Evolutionary conservation across 2,888 invertebrate species (phyloP).

Genomic region (Nephrotoma flavescens): DNA sequence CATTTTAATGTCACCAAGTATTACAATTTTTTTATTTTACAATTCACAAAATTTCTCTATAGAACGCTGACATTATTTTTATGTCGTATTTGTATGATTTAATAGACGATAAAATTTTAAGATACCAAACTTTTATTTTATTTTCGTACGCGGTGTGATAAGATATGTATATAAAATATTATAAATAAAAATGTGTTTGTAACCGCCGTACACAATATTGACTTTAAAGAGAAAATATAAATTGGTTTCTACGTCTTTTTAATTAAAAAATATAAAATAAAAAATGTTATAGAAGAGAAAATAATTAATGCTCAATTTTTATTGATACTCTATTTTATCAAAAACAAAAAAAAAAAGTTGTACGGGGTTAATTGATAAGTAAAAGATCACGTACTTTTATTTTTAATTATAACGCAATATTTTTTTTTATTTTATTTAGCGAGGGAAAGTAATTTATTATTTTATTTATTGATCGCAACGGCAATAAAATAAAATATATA

Average conservation of each 20-base stretch:
- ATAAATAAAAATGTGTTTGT: background rate
- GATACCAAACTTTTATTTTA: background rate
- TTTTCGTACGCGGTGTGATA: background rate
- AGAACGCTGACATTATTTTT: background rate
- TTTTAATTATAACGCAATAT: background rate
- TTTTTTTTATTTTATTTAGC: background rate
- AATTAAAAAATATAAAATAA: background rate
- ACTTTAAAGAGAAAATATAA: background rate
- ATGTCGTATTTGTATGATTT: background rate
- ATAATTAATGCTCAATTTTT: background rate
- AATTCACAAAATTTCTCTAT: background rate
- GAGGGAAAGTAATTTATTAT: background rate
- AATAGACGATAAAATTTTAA: background rate
- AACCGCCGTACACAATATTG: background rate
- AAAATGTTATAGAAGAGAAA: background rate
- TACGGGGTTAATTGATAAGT: background rate
- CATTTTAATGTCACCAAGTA: background rate
- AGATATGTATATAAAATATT: background rate
- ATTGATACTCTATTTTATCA: background rate
- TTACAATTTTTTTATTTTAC: background rate
- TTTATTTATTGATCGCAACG: background rate
- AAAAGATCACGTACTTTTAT: background rate
- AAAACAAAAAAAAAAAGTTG: background rate
- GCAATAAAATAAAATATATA: background rate
- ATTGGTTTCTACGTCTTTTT: background rate